These are phyloP conservation scores for Triplophysa rosa DNA, from an alignment of 2,113 vertebrate species.

Conservation along the genomic window DNA sequence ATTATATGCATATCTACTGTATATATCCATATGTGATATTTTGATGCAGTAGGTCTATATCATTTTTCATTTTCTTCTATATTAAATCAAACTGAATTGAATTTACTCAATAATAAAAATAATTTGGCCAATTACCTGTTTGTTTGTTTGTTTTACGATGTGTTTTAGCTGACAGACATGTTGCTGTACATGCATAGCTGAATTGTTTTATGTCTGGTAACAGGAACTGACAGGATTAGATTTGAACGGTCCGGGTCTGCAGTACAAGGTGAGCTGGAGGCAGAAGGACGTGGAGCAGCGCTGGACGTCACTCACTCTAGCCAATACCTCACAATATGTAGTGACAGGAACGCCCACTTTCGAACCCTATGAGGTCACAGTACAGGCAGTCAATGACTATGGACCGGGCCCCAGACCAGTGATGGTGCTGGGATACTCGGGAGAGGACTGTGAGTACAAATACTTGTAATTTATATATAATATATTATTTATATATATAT, in stretches of 20 bases:
- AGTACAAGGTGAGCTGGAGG: conserved; percentile 91
- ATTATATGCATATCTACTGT: too few relatives aligned
- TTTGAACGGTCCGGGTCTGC: conserved; percentile 89
- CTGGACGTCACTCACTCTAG: conserved; percentile 84
- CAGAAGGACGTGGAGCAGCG: conserved; percentile 84
- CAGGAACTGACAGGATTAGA: conserved; percentile 88
- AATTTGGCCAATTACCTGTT: not conserved
- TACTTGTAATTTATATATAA: not conserved
- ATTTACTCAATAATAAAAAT: too few relatives aligned
- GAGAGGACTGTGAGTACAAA: conserved; percentile 87
- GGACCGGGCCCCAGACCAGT: conserved; percentile 83
- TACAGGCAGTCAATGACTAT: conserved; percentile 87
- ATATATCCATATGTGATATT: too few relatives aligned
- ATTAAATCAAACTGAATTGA: too few relatives aligned
- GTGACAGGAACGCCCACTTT: conserved; percentile 87
- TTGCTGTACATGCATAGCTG: too few relatives aligned
- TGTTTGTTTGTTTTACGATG: not conserved
- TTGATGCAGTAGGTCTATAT: too few relatives aligned
- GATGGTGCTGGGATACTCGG: conserved; percentile 82
- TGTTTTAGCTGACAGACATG: too few relatives aligned
- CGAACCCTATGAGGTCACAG: conserved; percentile 87
- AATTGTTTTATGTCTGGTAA: not conserved
- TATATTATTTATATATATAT: conserved; percentile 35
- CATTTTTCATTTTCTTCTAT: too few relatives aligned
- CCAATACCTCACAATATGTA: conserved; percentile 84